phyloP scores from a whole-genome alignment of 1,140 invertebrate genomes.

The Pararge aegeria region DNA sequence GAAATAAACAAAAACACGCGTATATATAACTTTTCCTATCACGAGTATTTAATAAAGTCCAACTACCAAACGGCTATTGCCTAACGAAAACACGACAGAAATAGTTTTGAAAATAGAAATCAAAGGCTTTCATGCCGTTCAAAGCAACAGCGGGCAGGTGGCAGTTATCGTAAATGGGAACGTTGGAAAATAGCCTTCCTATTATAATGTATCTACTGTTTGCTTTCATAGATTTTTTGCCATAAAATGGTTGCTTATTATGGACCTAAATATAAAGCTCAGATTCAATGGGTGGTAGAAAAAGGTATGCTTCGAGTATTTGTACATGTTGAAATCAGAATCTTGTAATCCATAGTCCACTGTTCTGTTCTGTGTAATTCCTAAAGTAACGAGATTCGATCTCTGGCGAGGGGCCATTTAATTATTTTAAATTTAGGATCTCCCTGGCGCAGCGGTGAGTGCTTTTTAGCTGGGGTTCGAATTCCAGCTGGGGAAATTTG shows the following conservation, averaged over 20 bases:
- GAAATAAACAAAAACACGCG: too few species aligned
- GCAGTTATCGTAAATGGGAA: slow-evolving; percentile 66
- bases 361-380: too few species aligned
- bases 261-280: not conserved
- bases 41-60: slow-evolving; percentile 10
- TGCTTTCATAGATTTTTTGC: slow-evolving; percentile 39
- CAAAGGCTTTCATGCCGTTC: slow-evolving; percentile 35
- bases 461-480: too few species aligned
- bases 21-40: slow-evolving; percentile 10
- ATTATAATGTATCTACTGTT: slow-evolving; percentile 50
- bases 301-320: too few species aligned
- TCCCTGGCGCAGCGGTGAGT: too few species aligned
- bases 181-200: slow-evolving; percentile 50
- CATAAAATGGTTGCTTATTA: slow-evolving; percentile 25
- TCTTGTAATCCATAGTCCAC: too few species aligned
- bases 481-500: too few species aligned
- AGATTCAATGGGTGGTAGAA: too few species aligned
- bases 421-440: too few species aligned
- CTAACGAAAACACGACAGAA: slow-evolving; percentile 26
- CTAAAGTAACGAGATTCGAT: too few species aligned
- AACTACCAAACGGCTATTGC: slow-evolving; percentile 15
- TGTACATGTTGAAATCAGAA: too few species aligned
- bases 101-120: slow-evolving; percentile 43
- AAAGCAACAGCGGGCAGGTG: slow-evolving; percentile 40
- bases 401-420: too few species aligned